phyloP scores from a whole-genome alignment of 2,113 vertebrate genomes.

The Hyla sarda region DNA sequence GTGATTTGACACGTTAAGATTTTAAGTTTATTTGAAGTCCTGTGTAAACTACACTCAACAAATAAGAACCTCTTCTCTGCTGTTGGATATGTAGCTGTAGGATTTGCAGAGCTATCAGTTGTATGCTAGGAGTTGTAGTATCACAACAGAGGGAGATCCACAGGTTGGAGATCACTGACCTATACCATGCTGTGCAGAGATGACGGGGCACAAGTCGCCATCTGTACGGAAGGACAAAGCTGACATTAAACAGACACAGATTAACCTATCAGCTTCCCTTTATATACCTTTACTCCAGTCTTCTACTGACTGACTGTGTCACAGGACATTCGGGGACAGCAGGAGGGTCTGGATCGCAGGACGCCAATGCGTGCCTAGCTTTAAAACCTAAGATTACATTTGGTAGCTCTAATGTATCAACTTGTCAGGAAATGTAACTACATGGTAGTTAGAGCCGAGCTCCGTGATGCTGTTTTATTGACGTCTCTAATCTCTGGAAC shows the following conservation, averaged over 20 bases:
- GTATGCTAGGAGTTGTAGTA: too few relatives aligned
- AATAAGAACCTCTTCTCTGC: too few relatives aligned
- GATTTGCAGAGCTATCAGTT: too few relatives aligned
- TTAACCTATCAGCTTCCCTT: not conserved
- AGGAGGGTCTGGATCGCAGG: not conserved
- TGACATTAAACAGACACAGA: not conserved
- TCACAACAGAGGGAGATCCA: too few relatives aligned
- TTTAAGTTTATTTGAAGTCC: too few relatives aligned
- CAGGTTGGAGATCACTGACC: too few relatives aligned
- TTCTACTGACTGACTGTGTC: not conserved
- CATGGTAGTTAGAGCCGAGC: not conserved
- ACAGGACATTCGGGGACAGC: not conserved
- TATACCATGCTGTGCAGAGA: too few relatives aligned
- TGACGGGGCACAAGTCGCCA: too few relatives aligned
- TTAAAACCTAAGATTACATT: constrained; percentile 1
- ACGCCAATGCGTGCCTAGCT: not conserved
- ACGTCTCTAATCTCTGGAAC: not conserved
- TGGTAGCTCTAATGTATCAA: constrained; percentile 12
- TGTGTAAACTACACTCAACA: too few relatives aligned
- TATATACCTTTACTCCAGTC: not conserved
- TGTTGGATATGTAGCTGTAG: too few relatives aligned
- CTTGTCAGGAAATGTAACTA: constrained; percentile 21
- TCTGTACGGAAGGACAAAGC: too few relatives aligned
- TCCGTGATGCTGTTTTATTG: not conserved
- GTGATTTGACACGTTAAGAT: too few relatives aligned